Percentiles rank a stretch among this genome's conserved stretches.
Conservation (phyloP, 2,113 vertebrate species). For the Entelurus aequoreus region DNA sequence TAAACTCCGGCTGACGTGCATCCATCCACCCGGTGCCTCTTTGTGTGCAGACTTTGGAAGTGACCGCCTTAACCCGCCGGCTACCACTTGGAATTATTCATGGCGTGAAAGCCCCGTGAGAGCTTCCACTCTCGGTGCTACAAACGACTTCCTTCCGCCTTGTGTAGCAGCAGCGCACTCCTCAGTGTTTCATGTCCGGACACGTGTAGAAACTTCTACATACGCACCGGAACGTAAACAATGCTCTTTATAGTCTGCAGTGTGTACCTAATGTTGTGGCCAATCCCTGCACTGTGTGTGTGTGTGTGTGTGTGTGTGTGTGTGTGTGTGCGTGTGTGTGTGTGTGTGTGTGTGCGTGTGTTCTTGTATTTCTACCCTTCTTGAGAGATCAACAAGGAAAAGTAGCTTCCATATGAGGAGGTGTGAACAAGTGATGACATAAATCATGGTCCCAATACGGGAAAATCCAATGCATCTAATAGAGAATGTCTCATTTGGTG, state of each 20-base stretch:
- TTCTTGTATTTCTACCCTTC: too few relatives aligned
- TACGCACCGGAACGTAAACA: conserved; percentile 23
- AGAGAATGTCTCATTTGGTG: too few relatives aligned
- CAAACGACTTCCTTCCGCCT: conserved; percentile 48
- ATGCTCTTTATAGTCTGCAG: neutral
- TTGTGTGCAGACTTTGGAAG: conserved; percentile 23
- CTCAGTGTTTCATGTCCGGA: conserved; percentile 33
- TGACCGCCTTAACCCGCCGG: conserved; percentile 52
- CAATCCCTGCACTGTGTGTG: neutral
- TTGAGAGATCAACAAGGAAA: too few relatives aligned
- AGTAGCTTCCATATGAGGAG: too few relatives aligned
- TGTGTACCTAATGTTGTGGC: conserved; percentile 2
- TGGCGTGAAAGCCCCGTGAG: conserved; percentile 40
- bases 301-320: too few relatives aligned
- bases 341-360: too few relatives aligned
- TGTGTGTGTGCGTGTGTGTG: too few relatives aligned
- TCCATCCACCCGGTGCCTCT: neutral
- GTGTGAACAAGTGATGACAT: too few relatives aligned
- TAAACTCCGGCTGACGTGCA: neutral
- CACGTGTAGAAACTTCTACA: conserved; percentile 28
- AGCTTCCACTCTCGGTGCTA: conserved; percentile 38
- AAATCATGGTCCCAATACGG: too few relatives aligned
- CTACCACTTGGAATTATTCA: conserved; percentile 59
- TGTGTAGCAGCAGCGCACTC: conserved; percentile 16
- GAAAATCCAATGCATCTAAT: too few relatives aligned